These are phyloP conservation scores for Sinocyclocheilus rhinocerous DNA, from an alignment of 2,113 vertebrate genomes.

Conservation along the genomic window DNA sequence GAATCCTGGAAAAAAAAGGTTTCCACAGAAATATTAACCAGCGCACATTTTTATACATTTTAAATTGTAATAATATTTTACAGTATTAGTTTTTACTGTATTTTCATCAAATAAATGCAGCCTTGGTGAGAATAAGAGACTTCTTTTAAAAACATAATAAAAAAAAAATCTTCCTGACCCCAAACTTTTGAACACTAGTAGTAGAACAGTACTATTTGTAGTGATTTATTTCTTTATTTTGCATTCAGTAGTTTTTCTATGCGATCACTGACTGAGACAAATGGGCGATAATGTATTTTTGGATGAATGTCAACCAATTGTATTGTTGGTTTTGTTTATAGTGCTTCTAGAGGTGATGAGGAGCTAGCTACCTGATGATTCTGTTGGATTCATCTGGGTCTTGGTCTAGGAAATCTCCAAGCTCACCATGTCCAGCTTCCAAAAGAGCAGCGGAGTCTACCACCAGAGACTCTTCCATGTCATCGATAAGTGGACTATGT, in stretches of 20 bases:
- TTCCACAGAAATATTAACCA: neutral
- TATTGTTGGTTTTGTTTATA: neutral
- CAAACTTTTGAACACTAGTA: neutral
- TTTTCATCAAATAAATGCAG: neutral
- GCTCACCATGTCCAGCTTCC: slow-evolving; percentile 79
- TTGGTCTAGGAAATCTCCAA: slow-evolving; percentile 84
- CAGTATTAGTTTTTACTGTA: neutral
- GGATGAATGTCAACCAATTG: neutral
- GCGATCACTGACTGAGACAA: neutral
- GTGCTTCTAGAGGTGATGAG: neutral
- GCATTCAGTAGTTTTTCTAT: neutral
- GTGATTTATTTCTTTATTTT: neutral
- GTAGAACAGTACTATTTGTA: neutral
- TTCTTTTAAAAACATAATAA: too few relatives aligned
- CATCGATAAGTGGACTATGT: slow-evolving; percentile 84
- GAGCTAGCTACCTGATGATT: slow-evolving; percentile 85
- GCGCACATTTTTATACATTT: neutral
- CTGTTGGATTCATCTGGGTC: slow-evolving; percentile 89
- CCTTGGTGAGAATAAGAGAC: neutral
- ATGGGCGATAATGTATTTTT: neutral
- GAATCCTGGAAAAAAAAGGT: neutral
- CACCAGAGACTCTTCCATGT: slow-evolving; percentile 86
- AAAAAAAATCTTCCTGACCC: neutral
- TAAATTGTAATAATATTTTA: neutral
- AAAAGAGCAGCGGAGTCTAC: slow-evolving; percentile 81